Conservation (phyloP, 2,797 vertebrate genomes). For the Chloroceryle inda region DNA sequence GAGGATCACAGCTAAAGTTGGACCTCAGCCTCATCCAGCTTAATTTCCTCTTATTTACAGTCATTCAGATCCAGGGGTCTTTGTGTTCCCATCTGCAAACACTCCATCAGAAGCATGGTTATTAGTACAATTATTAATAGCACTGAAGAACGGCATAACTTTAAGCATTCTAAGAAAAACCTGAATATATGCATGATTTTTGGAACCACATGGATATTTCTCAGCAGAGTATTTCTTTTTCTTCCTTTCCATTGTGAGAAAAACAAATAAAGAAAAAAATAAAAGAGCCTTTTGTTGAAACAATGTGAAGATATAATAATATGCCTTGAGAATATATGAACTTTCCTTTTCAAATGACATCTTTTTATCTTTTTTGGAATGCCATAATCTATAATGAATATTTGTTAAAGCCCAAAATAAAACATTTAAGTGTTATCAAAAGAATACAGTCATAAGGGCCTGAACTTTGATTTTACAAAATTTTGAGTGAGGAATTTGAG, state of each 20-base stretch:
- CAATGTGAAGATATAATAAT: not conserved
- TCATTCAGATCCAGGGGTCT: not conserved
- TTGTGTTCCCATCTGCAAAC: not conserved
- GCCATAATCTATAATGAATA: not conserved
- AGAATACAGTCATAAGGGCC: not conserved
- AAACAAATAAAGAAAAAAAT: not conserved
- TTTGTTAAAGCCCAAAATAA: not conserved
- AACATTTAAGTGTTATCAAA: not conserved
- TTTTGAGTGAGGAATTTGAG: not conserved
- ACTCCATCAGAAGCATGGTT: not conserved
- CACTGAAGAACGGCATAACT: not conserved
- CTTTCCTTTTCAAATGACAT: not conserved
- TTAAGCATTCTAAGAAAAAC: not conserved
- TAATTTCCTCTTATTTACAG: conserved; percentile 32
- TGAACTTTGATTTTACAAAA: not conserved
- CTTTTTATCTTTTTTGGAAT: not conserved
- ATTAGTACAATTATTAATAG: not conserved
- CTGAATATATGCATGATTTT: not conserved
- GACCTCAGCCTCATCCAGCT: not conserved
- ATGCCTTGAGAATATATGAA: not conserved
- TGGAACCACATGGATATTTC: not conserved
- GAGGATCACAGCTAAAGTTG: not conserved
- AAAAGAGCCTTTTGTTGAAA: not conserved
- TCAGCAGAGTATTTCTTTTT: not conserved
- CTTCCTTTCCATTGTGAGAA: not conserved